Base-by-base conservation (phyloP, 2,888 invertebrate species). In the Drosophila helvetica region DNA sequence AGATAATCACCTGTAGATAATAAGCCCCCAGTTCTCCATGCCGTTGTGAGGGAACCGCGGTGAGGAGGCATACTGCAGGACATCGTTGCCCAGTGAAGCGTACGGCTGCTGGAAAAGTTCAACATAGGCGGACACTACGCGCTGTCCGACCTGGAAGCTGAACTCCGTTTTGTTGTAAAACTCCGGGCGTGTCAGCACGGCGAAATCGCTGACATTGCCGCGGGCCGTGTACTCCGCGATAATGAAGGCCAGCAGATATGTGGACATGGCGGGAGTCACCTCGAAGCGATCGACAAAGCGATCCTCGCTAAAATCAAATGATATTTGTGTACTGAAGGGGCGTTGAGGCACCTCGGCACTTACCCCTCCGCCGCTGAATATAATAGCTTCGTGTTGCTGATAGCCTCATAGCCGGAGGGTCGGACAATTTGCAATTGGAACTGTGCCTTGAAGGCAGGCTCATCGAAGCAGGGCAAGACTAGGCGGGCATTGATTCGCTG, bases 1-100 rank as follows among this genome's bases (percentile, higher is more conserved):
- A 98, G 4, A 96, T 96, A 12, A 97, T 93, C 90, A 95, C 95
- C 94, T 94, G 92, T 96, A 98, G 4, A 96, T 96, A 12, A 97
- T 93, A 4, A 98, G 93, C 1, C 97, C 98, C 97, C 97, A 98
- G 89, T 98, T 98, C 90, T 97, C 97, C 97, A 97, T 97, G 64
- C 97, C 95, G 19, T 94, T 95, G 58, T 95, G 95, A 0, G 94
- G 93, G 91, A 97, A 97, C 80, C 96, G 95, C 0, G 96, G 95
- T 52, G 97, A 93, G 0, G 96, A 96, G 3, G 96, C 94, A 78
- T 96, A 95, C 88, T 97, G 96, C 80, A 97, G 93, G 82, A 96
- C 95, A 0, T 94, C 92, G 74, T 96, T 93, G 1, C 93, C 93
- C 59, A 91, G 58, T 0, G 66, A 30, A 1, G 52, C 48, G 92